phyloP scores from a whole-genome alignment of 1,140 invertebrate genomes.

The Euura lappo region DNA sequence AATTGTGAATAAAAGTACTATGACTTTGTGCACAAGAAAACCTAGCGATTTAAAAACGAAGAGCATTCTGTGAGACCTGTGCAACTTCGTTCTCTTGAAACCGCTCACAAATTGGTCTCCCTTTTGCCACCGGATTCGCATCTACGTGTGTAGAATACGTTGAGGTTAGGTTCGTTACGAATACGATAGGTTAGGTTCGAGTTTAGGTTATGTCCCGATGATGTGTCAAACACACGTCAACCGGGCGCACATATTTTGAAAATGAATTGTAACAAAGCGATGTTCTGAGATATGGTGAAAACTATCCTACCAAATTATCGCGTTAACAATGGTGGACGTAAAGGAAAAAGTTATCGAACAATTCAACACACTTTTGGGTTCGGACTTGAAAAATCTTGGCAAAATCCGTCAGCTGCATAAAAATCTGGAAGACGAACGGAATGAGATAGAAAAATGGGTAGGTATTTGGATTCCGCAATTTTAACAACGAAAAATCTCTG shows the following conservation, averaged over 20 bases:
- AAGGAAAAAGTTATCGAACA: slow-evolving; percentile 57
- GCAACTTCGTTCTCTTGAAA: too few species aligned
- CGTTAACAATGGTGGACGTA: slow-evolving; percentile 27
- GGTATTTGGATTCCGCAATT: slow-evolving; percentile 19
- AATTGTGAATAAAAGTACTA: not conserved
- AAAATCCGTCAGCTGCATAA: slow-evolving; percentile 59
- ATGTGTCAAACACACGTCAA: not conserved
- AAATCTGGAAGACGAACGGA: slow-evolving; percentile 57
- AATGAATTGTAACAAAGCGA: not conserved
- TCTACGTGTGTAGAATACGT: too few species aligned
- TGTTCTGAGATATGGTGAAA: not conserved
- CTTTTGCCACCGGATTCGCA: too few species aligned
- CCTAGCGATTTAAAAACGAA: not conserved
- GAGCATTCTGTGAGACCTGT: not conserved
- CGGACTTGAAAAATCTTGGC: slow-evolving; percentile 59
- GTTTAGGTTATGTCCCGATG: not conserved
- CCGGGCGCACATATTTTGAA: not conserved
- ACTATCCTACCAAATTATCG: not conserved
- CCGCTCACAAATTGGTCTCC: too few species aligned
- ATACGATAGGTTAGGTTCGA: not conserved
- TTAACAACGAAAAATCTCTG: slow-evolving; percentile 12
- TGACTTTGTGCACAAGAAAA: not conserved
- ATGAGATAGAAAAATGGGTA: slow-evolving; percentile 64
- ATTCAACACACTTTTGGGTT: slow-evolving; percentile 65
- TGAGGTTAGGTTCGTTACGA: not conserved